Conservation (phyloP, 2,797 vertebrate species). For the Dendrocincla fuliginosa region DNA sequence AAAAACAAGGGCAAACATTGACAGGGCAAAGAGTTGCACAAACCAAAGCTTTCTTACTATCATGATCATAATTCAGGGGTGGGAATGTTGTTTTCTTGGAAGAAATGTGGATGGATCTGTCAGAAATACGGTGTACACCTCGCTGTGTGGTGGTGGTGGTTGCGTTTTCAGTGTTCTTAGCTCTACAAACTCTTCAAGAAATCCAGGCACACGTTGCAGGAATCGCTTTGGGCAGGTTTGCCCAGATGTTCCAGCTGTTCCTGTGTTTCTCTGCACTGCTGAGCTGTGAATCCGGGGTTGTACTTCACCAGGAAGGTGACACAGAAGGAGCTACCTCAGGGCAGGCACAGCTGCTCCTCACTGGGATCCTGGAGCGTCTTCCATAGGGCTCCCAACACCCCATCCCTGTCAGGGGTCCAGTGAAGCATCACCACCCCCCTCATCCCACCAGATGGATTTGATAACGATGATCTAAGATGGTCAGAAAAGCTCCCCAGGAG, state of each 20-base stretch:
- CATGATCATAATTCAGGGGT: neutral
- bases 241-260: neutral
- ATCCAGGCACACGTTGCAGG: neutral
- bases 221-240: neutral
- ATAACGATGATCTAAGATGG: neutral
- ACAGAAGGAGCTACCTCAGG: neutral
- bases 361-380: neutral
- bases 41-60: neutral
- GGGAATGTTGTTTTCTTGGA: neutral
- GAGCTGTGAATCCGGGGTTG: neutral
- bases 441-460: neutral
- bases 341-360: neutral
- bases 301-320: neutral
- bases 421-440: neutral
- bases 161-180: neutral
- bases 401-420: neutral
- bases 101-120: rapidly evolving
- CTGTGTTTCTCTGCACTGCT: neutral
- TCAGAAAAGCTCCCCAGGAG: neutral
- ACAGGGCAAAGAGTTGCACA: neutral
- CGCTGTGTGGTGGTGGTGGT: rapidly evolving
- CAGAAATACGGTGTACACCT: neutral
- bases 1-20: neutral
- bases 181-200: neutral
- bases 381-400: neutral